Conservation (phyloP, 2,888 invertebrate species). For the Dasysyrphus tricinctus region DNA sequence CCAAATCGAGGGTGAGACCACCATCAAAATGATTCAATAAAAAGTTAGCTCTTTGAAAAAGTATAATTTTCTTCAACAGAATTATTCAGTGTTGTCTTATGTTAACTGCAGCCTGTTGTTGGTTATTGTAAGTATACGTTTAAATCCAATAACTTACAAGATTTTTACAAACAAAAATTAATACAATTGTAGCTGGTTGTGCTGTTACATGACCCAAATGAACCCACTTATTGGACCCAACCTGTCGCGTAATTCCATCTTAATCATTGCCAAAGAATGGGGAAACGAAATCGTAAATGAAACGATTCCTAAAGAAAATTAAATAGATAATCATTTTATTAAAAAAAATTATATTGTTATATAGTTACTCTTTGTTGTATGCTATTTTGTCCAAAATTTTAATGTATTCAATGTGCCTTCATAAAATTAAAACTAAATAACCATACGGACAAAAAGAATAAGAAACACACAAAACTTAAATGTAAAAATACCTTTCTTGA, state of each 20-base stretch:
- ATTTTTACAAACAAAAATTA: background rate
- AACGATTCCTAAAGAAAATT: background rate
- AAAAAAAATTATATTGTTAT: slow-evolving; percentile 38
- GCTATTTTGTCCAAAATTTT: slow-evolving; percentile 28
- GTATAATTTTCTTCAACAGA: slow-evolving; percentile 71
- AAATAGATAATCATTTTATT: slow-evolving; percentile 21
- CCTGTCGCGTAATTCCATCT: slow-evolving; percentile 80
- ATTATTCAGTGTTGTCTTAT: slow-evolving; percentile 82
- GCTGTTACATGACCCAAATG: slow-evolving; percentile 82
- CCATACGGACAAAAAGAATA: slow-evolving; percentile 36
- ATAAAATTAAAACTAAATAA: slow-evolving; percentile 18
- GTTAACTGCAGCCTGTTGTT: slow-evolving; percentile 82
- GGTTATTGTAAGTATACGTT: slow-evolving; percentile 81
- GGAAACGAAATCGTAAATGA: slow-evolving; percentile 78
- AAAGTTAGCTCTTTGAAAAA: background rate
- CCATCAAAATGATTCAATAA: background rate
- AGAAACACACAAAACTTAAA: slow-evolving; percentile 31
- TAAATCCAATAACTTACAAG: background rate
- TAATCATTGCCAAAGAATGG: slow-evolving; percentile 82
- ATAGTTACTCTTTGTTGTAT: slow-evolving; percentile 26
- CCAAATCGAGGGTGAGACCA: slow-evolving; percentile 81
- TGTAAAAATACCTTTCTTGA: slow-evolving; percentile 39
- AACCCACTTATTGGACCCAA: slow-evolving; percentile 82
- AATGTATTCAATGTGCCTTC: slow-evolving; percentile 65
- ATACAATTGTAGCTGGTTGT: slow-evolving; percentile 79